phyloP scores from a whole-genome alignment of 2,888 invertebrate genomes.

The Tetramorium bicarinatum region DNA sequence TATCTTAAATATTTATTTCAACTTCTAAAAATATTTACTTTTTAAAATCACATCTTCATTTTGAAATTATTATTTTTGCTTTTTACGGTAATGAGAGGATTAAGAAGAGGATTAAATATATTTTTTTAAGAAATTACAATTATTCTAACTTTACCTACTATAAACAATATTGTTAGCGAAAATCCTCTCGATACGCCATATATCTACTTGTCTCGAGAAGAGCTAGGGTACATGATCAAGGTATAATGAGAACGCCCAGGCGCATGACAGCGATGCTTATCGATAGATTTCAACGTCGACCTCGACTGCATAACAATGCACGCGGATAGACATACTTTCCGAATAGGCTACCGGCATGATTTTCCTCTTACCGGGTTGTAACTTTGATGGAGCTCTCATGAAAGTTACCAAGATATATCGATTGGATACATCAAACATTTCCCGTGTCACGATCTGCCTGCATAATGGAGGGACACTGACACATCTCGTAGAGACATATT shows the following conservation, averaged over 20 bases:
- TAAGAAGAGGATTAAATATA: neutral
- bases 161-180: neutral
- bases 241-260: constrained; percentile 8
- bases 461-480: neutral
- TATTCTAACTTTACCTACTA: neutral
- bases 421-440: constrained; percentile 19
- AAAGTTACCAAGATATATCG: constrained; percentile 41
- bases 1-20: neutral
- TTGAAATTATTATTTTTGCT: neutral
- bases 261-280: constrained; percentile 28
- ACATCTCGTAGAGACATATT: neutral
- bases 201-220: neutral
- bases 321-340: constrained; percentile 42
- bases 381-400: constrained; percentile 37
- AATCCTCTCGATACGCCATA: neutral
- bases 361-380: constrained; percentile 37
- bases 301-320: constrained; percentile 13
- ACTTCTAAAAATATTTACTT: neutral
- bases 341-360: constrained; percentile 31
- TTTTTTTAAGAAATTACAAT: neutral
- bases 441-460: neutral
- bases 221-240: neutral
- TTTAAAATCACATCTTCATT: neutral
- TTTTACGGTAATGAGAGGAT: neutral
- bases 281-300: constrained; percentile 47